phyloP scores from a whole-genome alignment of 2,113 vertebrate genomes.

The Otus sunia region DNA sequence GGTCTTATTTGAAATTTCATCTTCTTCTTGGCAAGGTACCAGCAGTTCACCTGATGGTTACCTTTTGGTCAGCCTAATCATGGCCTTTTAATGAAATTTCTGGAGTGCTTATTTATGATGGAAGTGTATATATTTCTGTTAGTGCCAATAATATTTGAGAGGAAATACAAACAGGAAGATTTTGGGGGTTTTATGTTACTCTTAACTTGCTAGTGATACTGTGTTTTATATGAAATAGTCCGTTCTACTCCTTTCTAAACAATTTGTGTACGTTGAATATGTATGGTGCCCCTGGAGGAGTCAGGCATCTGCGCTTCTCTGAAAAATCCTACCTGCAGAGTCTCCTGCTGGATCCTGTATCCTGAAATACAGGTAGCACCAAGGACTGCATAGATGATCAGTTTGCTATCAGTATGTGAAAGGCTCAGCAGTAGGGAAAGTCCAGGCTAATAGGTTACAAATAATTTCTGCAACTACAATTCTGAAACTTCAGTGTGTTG shows the following conservation, averaged over 20 bases:
- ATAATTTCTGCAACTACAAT: not conserved
- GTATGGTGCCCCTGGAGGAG: not conserved
- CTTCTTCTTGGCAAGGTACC: not conserved
- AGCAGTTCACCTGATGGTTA: not conserved
- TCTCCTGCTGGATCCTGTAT: not conserved
- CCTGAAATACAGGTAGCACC: not conserved
- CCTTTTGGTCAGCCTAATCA: not conserved
- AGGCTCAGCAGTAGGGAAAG: not conserved
- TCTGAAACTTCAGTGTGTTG: not conserved
- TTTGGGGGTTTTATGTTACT: not conserved
- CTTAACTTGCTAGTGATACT: not conserved
- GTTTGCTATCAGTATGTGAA: not conserved
- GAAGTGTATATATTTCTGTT: not conserved
- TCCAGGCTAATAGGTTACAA: not conserved
- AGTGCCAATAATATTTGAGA: not conserved
- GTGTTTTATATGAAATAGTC: not conserved
- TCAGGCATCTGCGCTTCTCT: not conserved
- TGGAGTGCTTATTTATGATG: not conserved
- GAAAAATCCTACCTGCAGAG: not conserved
- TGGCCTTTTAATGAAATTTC: not conserved
- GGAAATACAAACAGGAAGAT: not conserved
- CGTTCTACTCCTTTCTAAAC: not conserved
- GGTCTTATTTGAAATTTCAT: not conserved
- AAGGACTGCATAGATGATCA: not conserved
- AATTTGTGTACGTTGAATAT: not conserved